Evolutionary conservation across 2,888 invertebrate species (phyloP).

Genomic region (Eupeodes luniger): DNA sequence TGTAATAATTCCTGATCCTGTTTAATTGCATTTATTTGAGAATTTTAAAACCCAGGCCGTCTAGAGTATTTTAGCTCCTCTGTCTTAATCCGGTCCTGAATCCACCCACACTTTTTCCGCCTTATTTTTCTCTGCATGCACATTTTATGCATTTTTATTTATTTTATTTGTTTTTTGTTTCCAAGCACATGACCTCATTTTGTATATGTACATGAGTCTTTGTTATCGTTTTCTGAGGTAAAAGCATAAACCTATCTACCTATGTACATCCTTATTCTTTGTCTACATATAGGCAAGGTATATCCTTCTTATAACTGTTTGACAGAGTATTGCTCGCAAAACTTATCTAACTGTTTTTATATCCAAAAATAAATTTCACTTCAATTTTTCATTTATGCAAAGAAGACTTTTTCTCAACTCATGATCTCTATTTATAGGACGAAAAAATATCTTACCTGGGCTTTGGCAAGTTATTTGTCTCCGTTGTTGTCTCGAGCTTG

Average conservation of each 20-base stretch:
- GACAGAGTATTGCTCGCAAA: not conserved
- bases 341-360: not conserved
- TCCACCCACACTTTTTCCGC: not conserved
- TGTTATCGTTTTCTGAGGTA: slow-evolving; percentile 26
- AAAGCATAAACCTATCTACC: not conserved
- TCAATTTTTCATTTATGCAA: slow-evolving; percentile 40
- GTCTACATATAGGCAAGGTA: not conserved
- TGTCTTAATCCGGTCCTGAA: not conserved
- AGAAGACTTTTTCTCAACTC: not conserved
- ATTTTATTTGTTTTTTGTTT: not conserved
- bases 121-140: not conserved
- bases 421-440: slow-evolving; percentile 20
- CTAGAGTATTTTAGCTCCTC: not conserved
- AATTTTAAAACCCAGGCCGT: no score
- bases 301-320: not conserved
- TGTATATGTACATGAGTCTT: slow-evolving; percentile 7
- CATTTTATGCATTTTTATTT: slow-evolving; percentile 18
- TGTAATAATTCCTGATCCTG: no score
- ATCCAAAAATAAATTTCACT: slow-evolving; percentile 27
- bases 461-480: not conserved
- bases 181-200: slow-evolving; percentile 48
- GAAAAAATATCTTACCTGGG: slow-evolving; percentile 11
- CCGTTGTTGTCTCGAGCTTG: not conserved
- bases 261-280: not conserved
- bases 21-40: no score